Conservation (phyloP, 2,113 vertebrate species). For the Mus spicilegus region DNA sequence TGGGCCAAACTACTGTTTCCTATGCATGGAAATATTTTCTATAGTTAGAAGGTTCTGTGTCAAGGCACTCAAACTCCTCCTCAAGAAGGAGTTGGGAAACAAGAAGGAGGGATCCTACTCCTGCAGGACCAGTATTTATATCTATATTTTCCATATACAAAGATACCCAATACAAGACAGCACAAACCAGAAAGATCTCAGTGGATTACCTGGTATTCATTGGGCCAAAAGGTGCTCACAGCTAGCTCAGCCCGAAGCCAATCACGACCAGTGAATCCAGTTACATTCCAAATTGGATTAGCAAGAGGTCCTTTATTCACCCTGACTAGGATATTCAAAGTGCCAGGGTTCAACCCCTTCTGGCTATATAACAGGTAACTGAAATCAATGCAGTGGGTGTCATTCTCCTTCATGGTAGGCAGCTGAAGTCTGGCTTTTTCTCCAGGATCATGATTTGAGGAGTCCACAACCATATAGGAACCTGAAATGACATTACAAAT, state of each 20-base stretch:
- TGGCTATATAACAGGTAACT: constrained; percentile 95
- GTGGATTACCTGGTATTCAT: constrained; percentile 96
- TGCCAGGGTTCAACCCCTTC: constrained; percentile 93
- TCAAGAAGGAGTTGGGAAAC: not conserved
- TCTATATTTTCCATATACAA: not conserved
- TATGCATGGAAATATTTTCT: not conserved
- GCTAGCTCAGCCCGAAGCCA: constrained; percentile 94
- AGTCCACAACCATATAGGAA: constrained; percentile 98
- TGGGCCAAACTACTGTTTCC: not conserved
- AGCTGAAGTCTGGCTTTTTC: constrained; percentile 96
- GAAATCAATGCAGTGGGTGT: constrained; percentile 99
- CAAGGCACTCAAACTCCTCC: not conserved
- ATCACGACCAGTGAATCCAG: constrained; percentile 93
- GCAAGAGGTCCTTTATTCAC: constrained; percentile 97
- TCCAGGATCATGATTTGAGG: constrained; percentile 93
- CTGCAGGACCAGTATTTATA: not conserved
- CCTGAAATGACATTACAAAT: constrained; percentile 85
- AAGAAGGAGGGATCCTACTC: not conserved
- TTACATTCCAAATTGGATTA: constrained; percentile 99
- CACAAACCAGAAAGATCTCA: constrained; percentile 24
- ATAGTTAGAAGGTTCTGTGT: not conserved
- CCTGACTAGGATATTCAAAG: constrained; percentile 95
- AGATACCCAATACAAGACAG: not conserved
- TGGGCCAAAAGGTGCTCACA: constrained; percentile 99
- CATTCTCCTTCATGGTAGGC: constrained; percentile 98